Evolutionary conservation across 2,797 vertebrate species (phyloP).

Genomic region (Pampus argenteus): DNA sequence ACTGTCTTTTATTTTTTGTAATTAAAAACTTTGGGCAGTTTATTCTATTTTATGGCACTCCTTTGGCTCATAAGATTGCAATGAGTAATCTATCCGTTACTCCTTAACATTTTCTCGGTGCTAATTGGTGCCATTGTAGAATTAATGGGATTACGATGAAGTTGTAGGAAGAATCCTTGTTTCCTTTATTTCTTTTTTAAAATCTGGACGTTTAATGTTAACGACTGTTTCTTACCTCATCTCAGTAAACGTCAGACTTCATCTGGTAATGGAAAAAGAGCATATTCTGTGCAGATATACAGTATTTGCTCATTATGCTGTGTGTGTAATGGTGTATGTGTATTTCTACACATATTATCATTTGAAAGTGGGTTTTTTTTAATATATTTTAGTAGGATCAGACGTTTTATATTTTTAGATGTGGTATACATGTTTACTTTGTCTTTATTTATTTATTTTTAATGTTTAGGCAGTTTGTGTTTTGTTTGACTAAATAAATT

Average conservation of each 20-base stretch:
- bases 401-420: background rate
- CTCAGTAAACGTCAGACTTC: constrained; percentile 52
- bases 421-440: background rate
- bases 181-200: constrained; percentile 52
- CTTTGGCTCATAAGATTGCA: constrained; percentile 67
- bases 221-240: constrained; percentile 44
- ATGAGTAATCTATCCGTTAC: constrained; percentile 74
- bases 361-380: too few relatives aligned
- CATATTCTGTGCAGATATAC: constrained; percentile 21
- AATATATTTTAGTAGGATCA: background rate
- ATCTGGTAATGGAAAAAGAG: constrained; percentile 17
- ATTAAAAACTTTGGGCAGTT: constrained; percentile 77
- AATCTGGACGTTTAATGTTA: constrained; percentile 51
- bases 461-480: background rate
- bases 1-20: constrained; percentile 69
- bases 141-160: constrained; percentile 77
- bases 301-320: constrained; percentile 15
- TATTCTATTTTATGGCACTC: constrained; percentile 69
- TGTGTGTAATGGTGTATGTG: constrained; percentile 16
- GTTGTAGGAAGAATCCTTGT: constrained; percentile 57
- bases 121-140: constrained; percentile 79
- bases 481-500: background rate
- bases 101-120: constrained; percentile 60
- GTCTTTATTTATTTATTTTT: too few relatives aligned
- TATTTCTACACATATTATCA: background rate